phyloP scores from a whole-genome alignment of 2,797 vertebrate genomes.

The Staurois parvus region DNA sequence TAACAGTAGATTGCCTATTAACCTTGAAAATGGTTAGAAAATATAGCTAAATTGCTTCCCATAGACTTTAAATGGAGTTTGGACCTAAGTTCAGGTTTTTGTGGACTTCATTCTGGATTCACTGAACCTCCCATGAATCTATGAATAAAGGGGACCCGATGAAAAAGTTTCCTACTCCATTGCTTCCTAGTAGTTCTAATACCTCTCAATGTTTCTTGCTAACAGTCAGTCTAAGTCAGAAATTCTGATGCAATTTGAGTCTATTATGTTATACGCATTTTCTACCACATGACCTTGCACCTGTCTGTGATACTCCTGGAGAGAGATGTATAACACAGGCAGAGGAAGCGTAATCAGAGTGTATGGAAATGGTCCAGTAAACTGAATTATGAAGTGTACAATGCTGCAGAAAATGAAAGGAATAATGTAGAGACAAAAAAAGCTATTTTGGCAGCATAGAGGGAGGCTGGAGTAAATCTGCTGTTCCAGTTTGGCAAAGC shows the following conservation, averaged over 20 bases:
- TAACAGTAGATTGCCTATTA: no score
- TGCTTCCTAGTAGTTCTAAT: not conserved
- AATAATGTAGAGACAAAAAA: not conserved
- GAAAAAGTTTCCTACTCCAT: not conserved
- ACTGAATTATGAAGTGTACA: slow-evolving; percentile 1
- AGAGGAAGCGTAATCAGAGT: not conserved
- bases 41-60: no score
- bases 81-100: no score
- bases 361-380: not conserved
- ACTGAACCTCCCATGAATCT: no score
- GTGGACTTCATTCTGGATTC: no score
- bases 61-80: no score
- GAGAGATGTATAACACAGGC: not conserved
- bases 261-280: not conserved
- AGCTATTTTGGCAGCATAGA: not conserved
- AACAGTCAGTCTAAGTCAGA: not conserved
- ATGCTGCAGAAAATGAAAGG: not conserved
- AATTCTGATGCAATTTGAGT: not conserved
- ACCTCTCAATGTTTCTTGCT: not conserved
- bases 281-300: not conserved
- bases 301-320: not conserved
- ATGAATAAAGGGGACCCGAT: not conserved
- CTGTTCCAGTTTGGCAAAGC: not conserved
- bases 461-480: not conserved
- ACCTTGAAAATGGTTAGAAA: no score